Percentiles rank a stretch among this genome's conserved stretches.
Evolutionary conservation across 30 jellyfish, hydroid and myxozoan species (phyloP).

Genomic region (Turritopsis dohrnii): DNA sequence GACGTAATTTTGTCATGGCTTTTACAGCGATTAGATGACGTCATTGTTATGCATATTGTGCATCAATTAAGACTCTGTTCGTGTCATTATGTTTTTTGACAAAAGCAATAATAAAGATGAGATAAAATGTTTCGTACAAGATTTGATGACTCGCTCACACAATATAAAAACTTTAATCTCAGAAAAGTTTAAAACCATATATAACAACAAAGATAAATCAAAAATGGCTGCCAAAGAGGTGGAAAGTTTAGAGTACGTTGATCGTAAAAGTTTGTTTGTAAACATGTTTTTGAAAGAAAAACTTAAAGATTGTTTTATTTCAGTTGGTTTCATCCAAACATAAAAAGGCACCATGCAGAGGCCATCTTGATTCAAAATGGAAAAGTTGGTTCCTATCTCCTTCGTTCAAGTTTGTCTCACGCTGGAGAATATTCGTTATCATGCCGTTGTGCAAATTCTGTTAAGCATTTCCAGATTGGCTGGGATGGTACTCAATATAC

Average conservation of each 20-base stretch:
- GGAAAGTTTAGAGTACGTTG: background rate
- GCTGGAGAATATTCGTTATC: conserved; percentile 89
- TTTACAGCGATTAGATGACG: background rate
- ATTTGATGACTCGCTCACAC: no score
- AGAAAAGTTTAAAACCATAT: background rate
- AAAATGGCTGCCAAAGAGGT: background rate
- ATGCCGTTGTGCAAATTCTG: conserved; percentile 85
- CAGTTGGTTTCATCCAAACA: conserved; percentile 98
- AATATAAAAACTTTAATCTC: background rate
- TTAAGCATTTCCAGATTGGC: conserved; percentile 84
- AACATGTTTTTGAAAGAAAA: no score
- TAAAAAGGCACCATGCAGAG: conserved; percentile 95
- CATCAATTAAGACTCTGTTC: background rate
- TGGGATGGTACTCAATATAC: conserved; percentile 90
- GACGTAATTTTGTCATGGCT: background rate
- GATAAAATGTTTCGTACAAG: no score
- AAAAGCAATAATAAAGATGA: background rate
- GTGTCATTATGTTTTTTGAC: background rate
- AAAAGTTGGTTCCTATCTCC: conserved; percentile 83
- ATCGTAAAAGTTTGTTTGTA: background rate
- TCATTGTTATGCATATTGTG: background rate
- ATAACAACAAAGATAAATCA: background rate
- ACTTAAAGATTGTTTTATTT: no score
- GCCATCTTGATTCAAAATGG: conserved; percentile 95
- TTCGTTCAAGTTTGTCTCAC: conserved; percentile 74